Evolutionary conservation across 2,888 invertebrate genomes (phyloP).

Genomic region (Salticus scenicus): DNA sequence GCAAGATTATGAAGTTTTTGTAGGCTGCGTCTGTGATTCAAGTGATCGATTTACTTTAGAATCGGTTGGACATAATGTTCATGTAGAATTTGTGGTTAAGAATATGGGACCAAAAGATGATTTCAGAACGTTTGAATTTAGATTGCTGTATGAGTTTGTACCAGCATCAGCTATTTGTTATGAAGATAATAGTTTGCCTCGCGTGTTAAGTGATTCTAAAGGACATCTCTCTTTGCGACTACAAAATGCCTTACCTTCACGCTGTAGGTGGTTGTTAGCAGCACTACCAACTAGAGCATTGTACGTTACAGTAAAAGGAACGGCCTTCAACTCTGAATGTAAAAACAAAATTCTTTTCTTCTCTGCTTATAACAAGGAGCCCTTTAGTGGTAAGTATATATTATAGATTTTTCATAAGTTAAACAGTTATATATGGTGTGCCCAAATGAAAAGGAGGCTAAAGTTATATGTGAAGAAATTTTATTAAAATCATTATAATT

Average conservation of each 20-base stretch:
- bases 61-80: conserved; percentile 82
- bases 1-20: conserved; percentile 45
- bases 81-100: conserved; percentile 84
- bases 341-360: conserved; percentile 58
- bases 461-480: too few relatives aligned
- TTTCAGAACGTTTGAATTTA: conserved; percentile 86
- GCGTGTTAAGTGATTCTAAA: conserved; percentile 46
- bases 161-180: conserved; percentile 76
- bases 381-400: conserved; percentile 46
- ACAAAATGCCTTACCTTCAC: conserved; percentile 37
- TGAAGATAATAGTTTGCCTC: not conserved
- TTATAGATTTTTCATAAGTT: too few relatives aligned
- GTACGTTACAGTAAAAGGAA: conserved; percentile 72
- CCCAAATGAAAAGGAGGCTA: too few relatives aligned
- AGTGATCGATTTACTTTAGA: conserved; percentile 80
- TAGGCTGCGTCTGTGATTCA: conserved; percentile 64
- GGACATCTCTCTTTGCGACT: conserved; percentile 46
- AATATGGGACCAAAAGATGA: conserved; percentile 89
- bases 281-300: conserved; percentile 71
- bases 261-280: conserved; percentile 72
- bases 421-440: too few relatives aligned
- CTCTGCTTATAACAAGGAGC: conserved; percentile 32
- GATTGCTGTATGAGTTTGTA: conserved; percentile 86
- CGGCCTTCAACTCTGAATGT: conserved; percentile 32
- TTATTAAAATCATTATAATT: too few relatives aligned